Evolutionary conservation across 2,888 invertebrate genomes (phyloP).

Genomic region (Drosophila demipolita): DNA sequence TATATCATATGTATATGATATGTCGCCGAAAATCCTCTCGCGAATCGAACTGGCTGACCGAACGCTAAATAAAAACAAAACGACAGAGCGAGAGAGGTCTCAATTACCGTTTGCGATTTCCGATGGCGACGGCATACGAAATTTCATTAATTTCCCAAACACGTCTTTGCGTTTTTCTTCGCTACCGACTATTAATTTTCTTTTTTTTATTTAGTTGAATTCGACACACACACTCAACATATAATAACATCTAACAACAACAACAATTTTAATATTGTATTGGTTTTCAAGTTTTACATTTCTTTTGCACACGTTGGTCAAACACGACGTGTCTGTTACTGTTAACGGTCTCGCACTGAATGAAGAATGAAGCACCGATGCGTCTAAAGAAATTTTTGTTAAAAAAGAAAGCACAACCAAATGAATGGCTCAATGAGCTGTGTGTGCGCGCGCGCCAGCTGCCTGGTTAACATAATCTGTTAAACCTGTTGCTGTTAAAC

Average conservation of each 20-base stretch:
- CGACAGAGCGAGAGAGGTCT: constrained; percentile 39
- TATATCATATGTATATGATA: background rate
- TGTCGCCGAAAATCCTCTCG: constrained; percentile 16
- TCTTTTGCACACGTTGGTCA: constrained; percentile 49
- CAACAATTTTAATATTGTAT: constrained; percentile 54
- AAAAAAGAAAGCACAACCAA: constrained; percentile 80
- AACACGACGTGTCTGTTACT: constrained; percentile 73
- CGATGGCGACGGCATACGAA: constrained; percentile 66
- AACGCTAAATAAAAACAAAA: constrained; percentile 8
- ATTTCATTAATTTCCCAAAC: constrained; percentile 71
- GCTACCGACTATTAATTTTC: constrained; percentile 54
- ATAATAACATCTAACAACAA: constrained; percentile 30
- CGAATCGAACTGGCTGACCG: constrained; percentile 23
- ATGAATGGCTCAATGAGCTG: constrained; percentile 38
- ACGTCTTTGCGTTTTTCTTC: constrained; percentile 51
- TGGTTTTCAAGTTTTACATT: constrained; percentile 59
- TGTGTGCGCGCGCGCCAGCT: constrained; percentile 24
- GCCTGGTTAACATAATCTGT: constrained; percentile 31
- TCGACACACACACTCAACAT: constrained; percentile 22
- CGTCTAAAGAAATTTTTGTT: constrained; percentile 82
- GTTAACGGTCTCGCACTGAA: constrained; percentile 81
- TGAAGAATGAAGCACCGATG: constrained; percentile 75
- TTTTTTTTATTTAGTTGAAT: constrained; percentile 47
- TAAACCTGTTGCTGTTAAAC: constrained; percentile 33
- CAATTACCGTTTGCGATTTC: constrained; percentile 73